A percentile compares a stretch with the other conserved stretches of the same genome.
Conservation (phyloP, 2,113 vertebrate genomes). For the Catagonus wagneri region DNA sequence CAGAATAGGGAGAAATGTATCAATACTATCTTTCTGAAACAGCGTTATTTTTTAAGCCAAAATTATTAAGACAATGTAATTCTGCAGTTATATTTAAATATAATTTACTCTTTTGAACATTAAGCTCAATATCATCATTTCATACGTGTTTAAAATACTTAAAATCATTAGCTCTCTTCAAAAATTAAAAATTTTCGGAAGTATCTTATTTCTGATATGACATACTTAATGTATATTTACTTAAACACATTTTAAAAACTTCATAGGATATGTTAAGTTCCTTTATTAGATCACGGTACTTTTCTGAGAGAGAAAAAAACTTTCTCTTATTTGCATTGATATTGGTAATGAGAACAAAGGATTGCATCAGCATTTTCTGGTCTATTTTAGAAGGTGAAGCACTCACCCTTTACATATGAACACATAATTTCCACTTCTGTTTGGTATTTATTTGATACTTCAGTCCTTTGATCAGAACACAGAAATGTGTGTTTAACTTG, state of each 20-base stretch:
- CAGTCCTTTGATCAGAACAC: conserved; percentile 64
- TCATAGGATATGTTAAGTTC: background rate
- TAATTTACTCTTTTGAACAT: background rate
- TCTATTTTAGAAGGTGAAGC: conserved; percentile 37
- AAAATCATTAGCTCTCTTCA: background rate
- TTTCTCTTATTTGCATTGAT: background rate
- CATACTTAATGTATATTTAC: background rate
- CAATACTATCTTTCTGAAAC: background rate
- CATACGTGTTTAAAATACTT: background rate
- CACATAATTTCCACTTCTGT: conserved; percentile 65
- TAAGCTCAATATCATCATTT: background rate
- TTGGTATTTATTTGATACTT: conserved; percentile 63
- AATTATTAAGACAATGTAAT: background rate
- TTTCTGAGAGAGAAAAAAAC: background rate
- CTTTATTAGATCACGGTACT: background rate
- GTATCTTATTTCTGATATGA: background rate
- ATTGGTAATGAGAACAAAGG: background rate
- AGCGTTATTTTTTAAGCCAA: background rate
- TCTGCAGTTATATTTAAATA: background rate
- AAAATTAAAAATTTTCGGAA: background rate
- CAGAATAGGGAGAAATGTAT: background rate
- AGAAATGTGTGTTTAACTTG: conserved; percentile 70
- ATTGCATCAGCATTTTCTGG: conserved; percentile 19
- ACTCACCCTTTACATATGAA: conserved; percentile 29
- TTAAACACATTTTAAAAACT: background rate